phyloP scores from a whole-genome alignment of 2,113 vertebrate genomes.

The Promerops cafer region DNA sequence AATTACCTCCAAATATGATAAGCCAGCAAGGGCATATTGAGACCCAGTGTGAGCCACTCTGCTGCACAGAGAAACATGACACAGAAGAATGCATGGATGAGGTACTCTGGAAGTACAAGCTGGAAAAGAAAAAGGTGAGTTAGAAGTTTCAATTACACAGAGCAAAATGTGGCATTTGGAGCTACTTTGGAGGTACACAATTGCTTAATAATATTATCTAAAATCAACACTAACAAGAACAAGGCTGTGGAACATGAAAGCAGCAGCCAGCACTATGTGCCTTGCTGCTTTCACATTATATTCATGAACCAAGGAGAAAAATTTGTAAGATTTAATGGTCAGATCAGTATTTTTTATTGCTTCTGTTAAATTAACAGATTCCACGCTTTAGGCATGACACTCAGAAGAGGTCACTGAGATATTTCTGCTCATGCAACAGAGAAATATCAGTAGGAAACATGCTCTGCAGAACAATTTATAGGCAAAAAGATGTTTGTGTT shows the following conservation, averaged over 20 bases:
- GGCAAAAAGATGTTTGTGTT: neutral
- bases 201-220: neutral
- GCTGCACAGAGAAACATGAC: slow-evolving; percentile 99
- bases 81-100: slow-evolving; percentile 99
- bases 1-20: slow-evolving; percentile 98
- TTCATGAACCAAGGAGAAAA: neutral
- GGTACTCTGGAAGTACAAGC: slow-evolving; percentile 98
- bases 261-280: neutral
- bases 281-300: neutral
- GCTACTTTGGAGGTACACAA: neutral
- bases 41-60: slow-evolving; percentile 95
- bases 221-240: neutral
- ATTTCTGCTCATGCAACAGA: slow-evolving; percentile 61
- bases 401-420: neutral
- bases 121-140: slow-evolving; percentile 70
- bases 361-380: neutral
- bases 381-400: neutral
- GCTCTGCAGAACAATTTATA: neutral
- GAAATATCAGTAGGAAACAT: slow-evolving; percentile 39
- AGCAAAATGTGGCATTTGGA: neutral
- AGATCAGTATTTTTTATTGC: neutral
- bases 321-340: neutral
- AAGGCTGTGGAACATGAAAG: neutral
- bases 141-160: neutral
- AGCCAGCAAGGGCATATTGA: slow-evolving; percentile 95